phyloP scores from a whole-genome alignment of 2,797 vertebrate species.

The Artibeus lituratus region DNA sequence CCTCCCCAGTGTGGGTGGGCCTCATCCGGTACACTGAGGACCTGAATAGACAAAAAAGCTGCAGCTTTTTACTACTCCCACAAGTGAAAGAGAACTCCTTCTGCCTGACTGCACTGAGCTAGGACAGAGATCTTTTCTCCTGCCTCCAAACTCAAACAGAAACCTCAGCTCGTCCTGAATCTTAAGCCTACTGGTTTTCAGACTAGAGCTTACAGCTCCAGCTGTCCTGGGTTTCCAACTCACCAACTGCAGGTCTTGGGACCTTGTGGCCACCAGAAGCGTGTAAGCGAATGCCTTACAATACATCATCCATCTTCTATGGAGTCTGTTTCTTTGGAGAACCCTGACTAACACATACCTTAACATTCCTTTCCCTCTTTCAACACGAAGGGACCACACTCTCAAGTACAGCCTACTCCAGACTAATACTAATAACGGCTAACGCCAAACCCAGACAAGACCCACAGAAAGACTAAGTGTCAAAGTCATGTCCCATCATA shows the following conservation, averaged over 20 bases:
- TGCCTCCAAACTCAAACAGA: background rate
- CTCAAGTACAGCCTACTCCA: background rate
- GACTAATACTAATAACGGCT: background rate
- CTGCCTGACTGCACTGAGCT: background rate
- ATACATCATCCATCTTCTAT: background rate
- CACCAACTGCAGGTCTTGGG: background rate
- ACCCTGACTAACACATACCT: background rate
- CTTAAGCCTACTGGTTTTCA: background rate
- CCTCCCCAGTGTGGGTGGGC: background rate
- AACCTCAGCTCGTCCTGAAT: background rate
- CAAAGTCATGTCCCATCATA: background rate
- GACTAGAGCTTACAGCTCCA: background rate
- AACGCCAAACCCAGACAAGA: background rate
- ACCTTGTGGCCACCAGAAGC: background rate
- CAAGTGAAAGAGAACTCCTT: background rate
- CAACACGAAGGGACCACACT: background rate
- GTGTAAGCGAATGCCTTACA: background rate
- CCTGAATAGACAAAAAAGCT: background rate
- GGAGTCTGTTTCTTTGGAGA: background rate
- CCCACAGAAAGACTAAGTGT: background rate
- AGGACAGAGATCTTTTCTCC: background rate
- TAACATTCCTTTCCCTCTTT: background rate
- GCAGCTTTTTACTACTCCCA: background rate
- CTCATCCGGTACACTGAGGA: background rate
- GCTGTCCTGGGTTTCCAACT: background rate